Evolutionary conservation across 2,888 invertebrate species (phyloP).

Genomic region (Drosophila nigricruria): DNA sequence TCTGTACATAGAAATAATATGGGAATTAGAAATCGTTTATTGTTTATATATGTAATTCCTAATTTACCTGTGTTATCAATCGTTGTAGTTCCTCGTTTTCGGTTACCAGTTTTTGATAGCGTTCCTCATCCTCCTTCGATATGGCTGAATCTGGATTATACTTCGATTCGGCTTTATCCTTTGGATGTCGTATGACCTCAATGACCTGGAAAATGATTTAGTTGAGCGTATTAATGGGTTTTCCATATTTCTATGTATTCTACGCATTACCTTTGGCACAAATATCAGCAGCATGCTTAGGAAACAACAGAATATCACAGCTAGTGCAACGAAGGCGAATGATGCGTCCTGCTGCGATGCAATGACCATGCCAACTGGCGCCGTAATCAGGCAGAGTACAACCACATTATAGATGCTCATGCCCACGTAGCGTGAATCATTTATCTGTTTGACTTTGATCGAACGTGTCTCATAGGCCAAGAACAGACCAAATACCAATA

Average conservation of each 20-base stretch:
- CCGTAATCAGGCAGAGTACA: slow-evolving; percentile 98
- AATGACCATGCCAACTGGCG: slow-evolving; percentile 98
- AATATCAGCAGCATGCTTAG: slow-evolving; percentile 99
- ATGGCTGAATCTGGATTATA: slow-evolving; percentile 93
- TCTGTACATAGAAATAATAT: slow-evolving; percentile 86
- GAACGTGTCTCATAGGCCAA: slow-evolving; percentile 99
- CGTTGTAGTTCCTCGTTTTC: slow-evolving; percentile 99
- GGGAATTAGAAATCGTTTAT: not conserved
- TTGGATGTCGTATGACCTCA: slow-evolving; percentile 95
- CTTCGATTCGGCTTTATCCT: slow-evolving; percentile 94
- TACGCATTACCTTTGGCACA: slow-evolving; percentile 93
- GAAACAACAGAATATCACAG: slow-evolving; percentile 99
- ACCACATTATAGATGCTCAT: slow-evolving; percentile 99
- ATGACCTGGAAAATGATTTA: slow-evolving; percentile 87
- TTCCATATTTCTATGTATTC: not conserved
- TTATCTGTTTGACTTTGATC: slow-evolving; percentile 98
- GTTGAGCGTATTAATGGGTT: not conserved
- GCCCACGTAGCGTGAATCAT: slow-evolving; percentile 99
- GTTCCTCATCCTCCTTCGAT: slow-evolving; percentile 97
- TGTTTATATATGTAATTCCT: too few relatives aligned
- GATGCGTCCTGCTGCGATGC: slow-evolving; percentile 99
- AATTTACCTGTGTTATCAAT: slow-evolving; percentile 94
- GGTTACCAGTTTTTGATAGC: slow-evolving; percentile 94
- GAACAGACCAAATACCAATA: slow-evolving; percentile 98
- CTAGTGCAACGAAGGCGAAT: slow-evolving; percentile 97